Evolutionary conservation across 37 sponge, comb jelly and placozoan genomes (phyloP).

Genomic region (Halichondria panicea): DNA sequence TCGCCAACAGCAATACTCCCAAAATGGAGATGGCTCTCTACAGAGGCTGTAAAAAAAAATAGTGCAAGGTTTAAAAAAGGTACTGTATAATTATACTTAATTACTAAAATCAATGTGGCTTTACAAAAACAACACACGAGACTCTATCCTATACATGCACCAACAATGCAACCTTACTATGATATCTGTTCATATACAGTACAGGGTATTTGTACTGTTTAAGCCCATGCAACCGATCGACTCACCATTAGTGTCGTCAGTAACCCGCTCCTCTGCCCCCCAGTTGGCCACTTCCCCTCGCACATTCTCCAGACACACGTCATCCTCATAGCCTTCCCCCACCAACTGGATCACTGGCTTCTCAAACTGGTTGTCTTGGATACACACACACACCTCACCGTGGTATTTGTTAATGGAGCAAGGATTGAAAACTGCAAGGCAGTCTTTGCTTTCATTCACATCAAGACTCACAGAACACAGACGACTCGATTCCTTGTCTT

Average conservation of each 20-base stretch:
- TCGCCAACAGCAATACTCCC: constrained; percentile 83
- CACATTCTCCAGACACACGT: constrained; percentile 75
- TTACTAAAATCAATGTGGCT: neutral
- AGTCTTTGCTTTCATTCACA: constrained; percentile 42
- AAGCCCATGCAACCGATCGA: too few relatives aligned
- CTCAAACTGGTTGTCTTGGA: constrained; percentile 92
- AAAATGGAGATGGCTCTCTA: constrained; percentile 75
- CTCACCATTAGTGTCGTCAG: constrained; percentile 13
- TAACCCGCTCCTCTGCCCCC: neutral
- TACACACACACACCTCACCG: constrained; percentile 43
- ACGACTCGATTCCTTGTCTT: constrained; percentile 6
- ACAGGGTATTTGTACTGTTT: too few relatives aligned
- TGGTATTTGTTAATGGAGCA: constrained; percentile 14
- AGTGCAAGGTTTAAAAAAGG: neutral
- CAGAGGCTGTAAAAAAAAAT: constrained; percentile 35
- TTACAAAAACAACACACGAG: neutral
- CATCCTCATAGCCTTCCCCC: constrained; percentile 92
- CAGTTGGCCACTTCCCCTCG: neutral
- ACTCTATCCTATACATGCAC: too few relatives aligned
- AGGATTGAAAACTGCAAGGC: constrained; percentile 64
- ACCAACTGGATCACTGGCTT: constrained; percentile 70
- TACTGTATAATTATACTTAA: neutral
- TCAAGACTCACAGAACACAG: constrained; percentile 32
- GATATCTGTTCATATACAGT: neutral
- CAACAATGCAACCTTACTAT: neutral